Evolutionary conservation across 1,140 invertebrate genomes (phyloP), one percentile per base, ranked within the genome.

Genomic region (Pachyrhynchus sulphureomaculatus): DNA sequence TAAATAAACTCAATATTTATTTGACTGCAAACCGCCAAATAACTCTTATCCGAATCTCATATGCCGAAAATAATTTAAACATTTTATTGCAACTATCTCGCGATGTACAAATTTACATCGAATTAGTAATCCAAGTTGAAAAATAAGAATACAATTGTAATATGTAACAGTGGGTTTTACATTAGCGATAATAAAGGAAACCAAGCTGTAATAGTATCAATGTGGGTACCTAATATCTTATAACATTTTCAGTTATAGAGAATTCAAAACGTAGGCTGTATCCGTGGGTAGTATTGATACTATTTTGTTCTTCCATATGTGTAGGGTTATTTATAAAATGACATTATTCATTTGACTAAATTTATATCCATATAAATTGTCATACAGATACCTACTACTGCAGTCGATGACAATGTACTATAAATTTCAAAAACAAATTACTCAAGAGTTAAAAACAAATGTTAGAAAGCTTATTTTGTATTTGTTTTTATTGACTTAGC

Each of bases 241-340:
- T 59, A 49, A 49, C 56, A 59, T 59, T 59, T 59, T 59, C 56
- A 49, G 56, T 51, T 47, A 60, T 45, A 53, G 41, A 59, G 33
- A 59, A 51, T 59, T 59, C 23, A n/a, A 13, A 26, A 48, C 39
- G 56, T 59, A 29, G 56, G 56, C 23, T 56, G 58, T 29, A 24
- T 56, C 21, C 37, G 62, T 70, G 51, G 68, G 68, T 41, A 26
- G 61, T 67, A 61, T 66, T 33, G 68, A 68, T 68, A 66, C 62
- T 65, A 65, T 67, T 64, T 68, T 59, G 64, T 66, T 66, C 58
- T 66, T 70, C 53, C 49, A 57, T 37, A 29, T 68, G 66, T 64
- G 68, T 68, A 44, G 64, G 64, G 57, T 64, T 57, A 49, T 64
- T 60, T 59, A 65, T 67, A 69, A 67, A 57, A 57, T 66, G 59